Evolutionary conservation across 2,797 vertebrate species (phyloP).

Genomic region (Gouania willdenowi): DNA sequence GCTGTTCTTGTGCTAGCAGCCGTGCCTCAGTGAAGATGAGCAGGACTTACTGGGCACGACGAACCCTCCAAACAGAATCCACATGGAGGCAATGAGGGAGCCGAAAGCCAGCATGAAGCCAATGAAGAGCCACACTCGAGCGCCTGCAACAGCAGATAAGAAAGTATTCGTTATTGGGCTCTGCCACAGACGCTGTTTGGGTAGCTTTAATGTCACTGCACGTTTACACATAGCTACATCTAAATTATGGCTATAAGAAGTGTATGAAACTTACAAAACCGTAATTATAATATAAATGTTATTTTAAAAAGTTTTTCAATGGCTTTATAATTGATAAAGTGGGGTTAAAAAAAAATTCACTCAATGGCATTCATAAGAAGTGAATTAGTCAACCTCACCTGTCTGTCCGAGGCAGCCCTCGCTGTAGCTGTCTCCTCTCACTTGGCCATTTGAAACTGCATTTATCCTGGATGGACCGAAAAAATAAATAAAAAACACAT

Average conservation of each 20-base stretch:
- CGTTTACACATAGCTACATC: no score
- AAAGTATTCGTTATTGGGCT: neutral
- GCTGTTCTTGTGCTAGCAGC: no score
- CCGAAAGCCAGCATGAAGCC: conserved; percentile 94
- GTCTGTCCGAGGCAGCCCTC: conserved; percentile 87
- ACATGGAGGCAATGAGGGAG: conserved; percentile 88
- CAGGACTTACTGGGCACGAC: conserved; percentile 85
- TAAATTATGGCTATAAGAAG: no score
- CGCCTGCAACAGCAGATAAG: conserved; percentile 65
- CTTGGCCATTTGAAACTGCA: conserved; percentile 90
- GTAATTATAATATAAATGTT: no score
- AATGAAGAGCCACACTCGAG: conserved; percentile 87
- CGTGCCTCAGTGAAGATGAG: no score
- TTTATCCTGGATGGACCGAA: conserved; percentile 81
- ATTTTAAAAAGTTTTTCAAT: no score
- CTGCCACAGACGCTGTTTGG: no score
- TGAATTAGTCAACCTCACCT: conserved; percentile 69
- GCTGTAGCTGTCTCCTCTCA: conserved; percentile 86
- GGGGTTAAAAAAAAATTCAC: no score
- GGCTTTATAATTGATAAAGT: no score
- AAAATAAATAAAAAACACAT: neutral
- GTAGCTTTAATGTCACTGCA: no score
- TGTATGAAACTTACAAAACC: no score
- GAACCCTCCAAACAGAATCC: conserved; percentile 87
- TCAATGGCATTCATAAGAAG: no score